Evolutionary conservation across 2,888 invertebrate species (phyloP).

Genomic region (Osmoderma eremita): DNA sequence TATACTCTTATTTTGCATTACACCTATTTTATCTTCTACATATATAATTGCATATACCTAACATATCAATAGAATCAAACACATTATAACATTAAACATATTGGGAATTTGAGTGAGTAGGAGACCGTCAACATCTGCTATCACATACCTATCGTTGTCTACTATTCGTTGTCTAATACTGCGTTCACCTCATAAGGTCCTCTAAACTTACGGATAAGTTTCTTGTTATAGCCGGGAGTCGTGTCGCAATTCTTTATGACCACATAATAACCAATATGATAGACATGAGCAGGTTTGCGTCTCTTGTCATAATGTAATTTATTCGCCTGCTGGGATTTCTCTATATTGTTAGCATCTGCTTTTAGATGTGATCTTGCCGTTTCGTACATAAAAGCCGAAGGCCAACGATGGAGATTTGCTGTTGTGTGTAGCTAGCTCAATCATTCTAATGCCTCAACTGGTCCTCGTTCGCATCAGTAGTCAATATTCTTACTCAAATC

Average conservation of each 20-base stretch:
- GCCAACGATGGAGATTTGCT: constrained; percentile 3
- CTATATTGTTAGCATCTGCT: constrained; percentile 4
- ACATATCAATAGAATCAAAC: too few relatives aligned
- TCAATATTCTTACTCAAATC: constrained; percentile 17
- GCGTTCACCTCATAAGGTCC: constrained; percentile 21
- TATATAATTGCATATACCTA: too few relatives aligned
- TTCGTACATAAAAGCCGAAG: constrained; percentile 4
- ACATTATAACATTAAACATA: too few relatives aligned
- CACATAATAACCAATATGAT: constrained; percentile 48
- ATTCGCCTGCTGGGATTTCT: neutral
- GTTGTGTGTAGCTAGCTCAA: neutral
- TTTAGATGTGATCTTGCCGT: constrained; percentile 2
- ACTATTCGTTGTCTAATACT: neutral
- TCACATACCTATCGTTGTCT: neutral
- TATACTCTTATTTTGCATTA: too few relatives aligned
- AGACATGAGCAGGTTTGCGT: constrained; percentile 47
- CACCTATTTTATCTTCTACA: too few relatives aligned
- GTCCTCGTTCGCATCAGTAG: neutral
- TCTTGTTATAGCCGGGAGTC: constrained; percentile 43
- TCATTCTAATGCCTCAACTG: neutral
- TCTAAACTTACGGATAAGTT: constrained; percentile 21
- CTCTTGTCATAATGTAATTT: constrained; percentile 44
- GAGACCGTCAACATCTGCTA: constrained; percentile 19
- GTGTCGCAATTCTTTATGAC: constrained; percentile 47
- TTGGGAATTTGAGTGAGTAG: neutral